A percentile compares a stretch with the other conserved stretches of the same genome.
Evolutionary conservation across 2,113 vertebrate genomes (phyloP).

Genomic region (Bothrops jararaca): DNA sequence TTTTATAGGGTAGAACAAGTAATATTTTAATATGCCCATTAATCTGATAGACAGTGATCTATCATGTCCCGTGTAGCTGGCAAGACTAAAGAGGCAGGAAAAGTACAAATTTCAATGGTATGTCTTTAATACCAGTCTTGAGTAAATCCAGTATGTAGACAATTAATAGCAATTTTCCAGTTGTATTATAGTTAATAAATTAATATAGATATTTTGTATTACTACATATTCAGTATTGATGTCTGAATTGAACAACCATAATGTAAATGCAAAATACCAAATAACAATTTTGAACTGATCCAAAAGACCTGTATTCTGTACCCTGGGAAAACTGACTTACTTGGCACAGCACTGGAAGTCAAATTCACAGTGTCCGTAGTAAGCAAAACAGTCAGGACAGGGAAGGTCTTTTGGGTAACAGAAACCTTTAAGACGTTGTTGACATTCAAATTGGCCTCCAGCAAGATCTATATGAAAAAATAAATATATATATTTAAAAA

Average conservation of each 20-base stretch:
- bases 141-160: neutral
- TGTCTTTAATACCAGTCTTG: neutral
- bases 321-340: neutral
- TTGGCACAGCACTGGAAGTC: neutral
- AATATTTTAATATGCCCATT: neutral
- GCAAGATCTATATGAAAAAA: neutral
- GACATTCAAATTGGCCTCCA: neutral
- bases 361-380: neutral
- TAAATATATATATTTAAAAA: neutral
- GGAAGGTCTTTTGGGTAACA: neutral
- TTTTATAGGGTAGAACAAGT: neutral
- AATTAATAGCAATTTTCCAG: neutral
- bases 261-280: neutral
- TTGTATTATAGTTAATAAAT: neutral
- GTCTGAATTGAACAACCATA: neutral
- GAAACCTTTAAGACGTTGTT: neutral
- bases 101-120: neutral
- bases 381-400: neutral
- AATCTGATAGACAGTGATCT: neutral
- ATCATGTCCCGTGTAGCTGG: neutral
- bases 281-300: neutral
- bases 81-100: neutral
- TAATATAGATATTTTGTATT: neutral
- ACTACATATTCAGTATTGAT: neutral
- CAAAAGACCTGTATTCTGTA: neutral